A percentile compares a stretch with the other conserved stretches of the same genome.
phyloP scores from a whole-genome alignment of 2,888 invertebrate genomes.

The Halictus ligatus region DNA sequence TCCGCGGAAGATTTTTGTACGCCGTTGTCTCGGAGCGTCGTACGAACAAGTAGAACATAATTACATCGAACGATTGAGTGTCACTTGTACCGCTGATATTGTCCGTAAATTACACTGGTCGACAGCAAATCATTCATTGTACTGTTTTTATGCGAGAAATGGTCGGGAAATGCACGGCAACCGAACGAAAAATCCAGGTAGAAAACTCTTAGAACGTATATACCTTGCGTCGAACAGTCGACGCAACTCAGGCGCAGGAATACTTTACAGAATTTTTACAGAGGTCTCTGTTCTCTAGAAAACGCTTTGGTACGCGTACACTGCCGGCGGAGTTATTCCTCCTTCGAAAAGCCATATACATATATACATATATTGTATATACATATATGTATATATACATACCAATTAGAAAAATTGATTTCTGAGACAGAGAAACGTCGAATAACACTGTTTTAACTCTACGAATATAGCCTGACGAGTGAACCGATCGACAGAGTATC shows the following conservation, averaged over 20 bases:
- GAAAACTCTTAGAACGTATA: neutral
- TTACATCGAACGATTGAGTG: conserved; percentile 17
- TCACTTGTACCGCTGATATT: conserved; percentile 49
- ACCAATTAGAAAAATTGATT: neutral
- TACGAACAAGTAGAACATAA: neutral
- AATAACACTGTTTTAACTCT: neutral
- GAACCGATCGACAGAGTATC: neutral
- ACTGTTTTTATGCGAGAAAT: neutral
- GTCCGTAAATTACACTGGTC: conserved; percentile 51
- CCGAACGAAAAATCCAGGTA: neutral
- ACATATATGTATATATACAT: neutral
- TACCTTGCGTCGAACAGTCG: neutral
- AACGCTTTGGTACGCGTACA: neutral
- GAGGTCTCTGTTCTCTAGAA: neutral
- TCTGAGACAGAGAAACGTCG: neutral
- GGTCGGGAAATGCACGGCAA: neutral
- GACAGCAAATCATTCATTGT: conserved; percentile 6
- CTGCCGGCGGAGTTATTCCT: neutral
- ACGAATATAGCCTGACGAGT: neutral
- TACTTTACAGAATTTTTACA: neutral
- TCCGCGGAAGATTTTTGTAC: neutral
- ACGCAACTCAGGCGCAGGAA: neutral
- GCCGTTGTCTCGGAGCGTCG: neutral
- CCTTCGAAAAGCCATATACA: neutral
- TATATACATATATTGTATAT: neutral